A percentile compares a stretch with the other conserved stretches of the same genome.
These are phyloP conservation scores for Caenorhabditis sinica DNA, from an alignment of 2,888 invertebrate genomes.

Conservation along the genomic window DNA sequence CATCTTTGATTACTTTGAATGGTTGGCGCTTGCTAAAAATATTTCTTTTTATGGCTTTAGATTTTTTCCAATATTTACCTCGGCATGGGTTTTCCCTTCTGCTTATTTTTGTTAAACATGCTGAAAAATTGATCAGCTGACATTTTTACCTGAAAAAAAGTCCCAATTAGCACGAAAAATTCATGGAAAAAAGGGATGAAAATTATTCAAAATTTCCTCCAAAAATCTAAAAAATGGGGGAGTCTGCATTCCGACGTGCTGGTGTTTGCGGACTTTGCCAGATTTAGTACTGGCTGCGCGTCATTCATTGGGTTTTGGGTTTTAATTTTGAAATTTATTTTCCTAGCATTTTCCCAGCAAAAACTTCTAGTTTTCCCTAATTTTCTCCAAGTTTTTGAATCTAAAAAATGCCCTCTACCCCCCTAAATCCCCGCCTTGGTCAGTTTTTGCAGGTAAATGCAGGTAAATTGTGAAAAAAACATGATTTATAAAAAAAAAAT, in stretches of 20 bases:
- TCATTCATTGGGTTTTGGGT: no score
- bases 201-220: neutral
- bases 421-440: no score
- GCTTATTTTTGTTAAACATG: conserved; percentile 23
- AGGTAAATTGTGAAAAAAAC: no score
- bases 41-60: neutral
- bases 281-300: no score
- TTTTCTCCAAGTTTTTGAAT: no score
- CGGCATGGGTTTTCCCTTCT: neutral
- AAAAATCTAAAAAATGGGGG: neutral
- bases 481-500: no score
- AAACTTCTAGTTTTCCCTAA: no score
- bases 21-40: conserved; percentile 12
- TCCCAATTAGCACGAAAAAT: neutral
- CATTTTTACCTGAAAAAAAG: neutral
- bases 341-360: no score
- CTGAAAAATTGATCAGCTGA: conserved; percentile 10
- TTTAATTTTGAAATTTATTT: no score
- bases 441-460: no score
- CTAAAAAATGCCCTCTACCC: no score
- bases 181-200: neutral
- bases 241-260: conserved; percentile 5
- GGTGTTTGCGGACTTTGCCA: conserved; percentile 28
- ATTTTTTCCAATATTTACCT: neutral
- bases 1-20: conserved; percentile 10